phyloP scores from a whole-genome alignment of 23 tunicate genomes.

The Trididemnum clinides region DNA sequence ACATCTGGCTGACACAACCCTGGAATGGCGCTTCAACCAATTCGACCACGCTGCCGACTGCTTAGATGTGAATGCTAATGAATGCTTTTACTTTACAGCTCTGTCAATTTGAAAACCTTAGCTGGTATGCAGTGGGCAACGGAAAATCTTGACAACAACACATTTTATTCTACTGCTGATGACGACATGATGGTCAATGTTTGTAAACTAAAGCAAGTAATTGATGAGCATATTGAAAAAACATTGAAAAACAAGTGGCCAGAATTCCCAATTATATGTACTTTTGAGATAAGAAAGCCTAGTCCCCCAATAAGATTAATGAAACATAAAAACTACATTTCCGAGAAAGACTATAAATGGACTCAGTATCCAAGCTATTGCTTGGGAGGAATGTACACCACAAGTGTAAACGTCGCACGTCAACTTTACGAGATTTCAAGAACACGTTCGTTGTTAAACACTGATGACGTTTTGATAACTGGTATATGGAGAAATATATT shows the following conservation, averaged over 20 bases:
- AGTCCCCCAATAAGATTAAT: not conserved
- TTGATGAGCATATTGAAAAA: not conserved
- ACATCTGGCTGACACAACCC: too few relatives aligned
- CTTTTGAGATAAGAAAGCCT: not conserved
- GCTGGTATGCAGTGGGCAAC: conserved; percentile 42
- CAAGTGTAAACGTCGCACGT: not conserved
- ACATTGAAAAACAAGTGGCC: conserved; percentile 4
- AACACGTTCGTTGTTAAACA: not conserved
- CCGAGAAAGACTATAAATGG: not conserved
- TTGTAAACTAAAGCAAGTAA: not conserved
- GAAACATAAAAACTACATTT: conserved; percentile 14
- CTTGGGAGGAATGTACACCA: conserved; percentile 14
- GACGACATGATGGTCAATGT: conserved; percentile 26
- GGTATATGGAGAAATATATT: conserved; percentile 11
- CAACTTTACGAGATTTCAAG: conserved; percentile 19
- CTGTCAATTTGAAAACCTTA: not conserved
- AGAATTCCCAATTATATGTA: conserved; percentile 14
- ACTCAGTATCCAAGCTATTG: conserved; percentile 19
- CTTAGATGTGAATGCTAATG: not conserved
- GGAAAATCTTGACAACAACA: not conserved
- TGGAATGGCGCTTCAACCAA: too few relatives aligned
- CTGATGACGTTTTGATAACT: conserved; percentile 30
- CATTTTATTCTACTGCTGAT: conserved; percentile 12
- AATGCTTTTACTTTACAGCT: too few relatives aligned
- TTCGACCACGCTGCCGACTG: not conserved